A percentile compares a stretch with the other conserved stretches of the same genome.
These are phyloP conservation scores for Priocnemis perturbator DNA, from an alignment of 2,888 invertebrate genomes.

Conservation along the genomic window DNA sequence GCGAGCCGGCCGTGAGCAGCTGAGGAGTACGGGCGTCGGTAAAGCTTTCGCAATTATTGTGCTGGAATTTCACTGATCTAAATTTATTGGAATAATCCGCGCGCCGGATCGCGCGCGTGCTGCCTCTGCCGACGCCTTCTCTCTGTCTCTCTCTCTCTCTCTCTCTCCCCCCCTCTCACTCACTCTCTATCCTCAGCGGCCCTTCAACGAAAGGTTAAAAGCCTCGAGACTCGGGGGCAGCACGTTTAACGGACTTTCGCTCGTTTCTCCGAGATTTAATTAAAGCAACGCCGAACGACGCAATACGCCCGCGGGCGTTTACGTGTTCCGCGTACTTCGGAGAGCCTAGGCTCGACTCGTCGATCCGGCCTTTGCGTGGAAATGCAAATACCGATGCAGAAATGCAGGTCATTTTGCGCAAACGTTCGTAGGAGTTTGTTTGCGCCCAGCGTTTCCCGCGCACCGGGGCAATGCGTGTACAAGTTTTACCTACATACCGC, in stretches of 20 bases:
- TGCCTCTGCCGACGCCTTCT: no score
- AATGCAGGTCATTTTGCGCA: no score
- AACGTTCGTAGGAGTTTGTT: no score
- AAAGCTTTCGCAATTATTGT: constrained; percentile 29
- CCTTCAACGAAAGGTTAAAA: neutral
- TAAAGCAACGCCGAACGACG: constrained; percentile 17
- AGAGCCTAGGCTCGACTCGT: neutral
- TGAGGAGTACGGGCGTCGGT: neutral
- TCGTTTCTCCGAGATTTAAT: constrained; percentile 31
- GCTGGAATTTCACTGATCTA: constrained; percentile 28
- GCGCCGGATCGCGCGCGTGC: no score
- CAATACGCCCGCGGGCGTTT: neutral
- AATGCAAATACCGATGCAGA: no score
- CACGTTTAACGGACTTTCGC: constrained; percentile 3
- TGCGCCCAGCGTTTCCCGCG: neutral
- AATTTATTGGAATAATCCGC: no score
- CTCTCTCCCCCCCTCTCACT: no score
- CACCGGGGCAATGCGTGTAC: neutral
- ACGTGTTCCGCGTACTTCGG: constrained; percentile 19
- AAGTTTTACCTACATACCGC: no score
- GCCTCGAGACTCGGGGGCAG: neutral
- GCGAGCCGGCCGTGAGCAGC: no score
- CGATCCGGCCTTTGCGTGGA: neutral
- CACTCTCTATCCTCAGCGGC: no score
- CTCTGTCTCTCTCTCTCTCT: no score